A percentile compares a stretch with the other conserved stretches of the same genome.
phyloP scores from a whole-genome alignment of 2,888 invertebrate species.

The Aromia moschata region DNA sequence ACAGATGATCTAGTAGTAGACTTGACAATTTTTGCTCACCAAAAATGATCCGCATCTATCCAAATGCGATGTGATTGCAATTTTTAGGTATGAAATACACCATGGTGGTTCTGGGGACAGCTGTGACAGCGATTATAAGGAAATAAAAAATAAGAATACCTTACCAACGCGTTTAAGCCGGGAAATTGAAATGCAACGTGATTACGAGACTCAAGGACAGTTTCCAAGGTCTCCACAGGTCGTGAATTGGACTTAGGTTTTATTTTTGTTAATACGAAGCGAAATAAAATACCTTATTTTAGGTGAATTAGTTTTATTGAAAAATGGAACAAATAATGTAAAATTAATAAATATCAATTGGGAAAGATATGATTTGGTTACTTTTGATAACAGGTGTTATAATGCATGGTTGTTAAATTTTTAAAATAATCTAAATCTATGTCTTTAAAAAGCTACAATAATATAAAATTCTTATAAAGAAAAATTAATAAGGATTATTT shows the following conservation, averaged over 20 bases:
- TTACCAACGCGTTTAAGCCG: slow-evolving; percentile 46
- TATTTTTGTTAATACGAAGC: background rate
- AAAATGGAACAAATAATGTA: slow-evolving; percentile 14
- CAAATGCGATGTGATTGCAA: too few species aligned
- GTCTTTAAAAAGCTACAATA: slow-evolving; percentile 6
- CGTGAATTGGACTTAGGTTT: background rate
- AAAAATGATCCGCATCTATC: too few species aligned
- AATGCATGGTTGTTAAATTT: slow-evolving; percentile 14
- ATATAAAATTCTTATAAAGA: slow-evolving; percentile 19
- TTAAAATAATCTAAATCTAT: too few species aligned
- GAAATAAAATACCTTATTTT: background rate
- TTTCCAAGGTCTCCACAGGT: too few species aligned
- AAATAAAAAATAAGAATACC: slow-evolving; percentile 41
- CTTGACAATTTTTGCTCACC: background rate
- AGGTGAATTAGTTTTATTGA: slow-evolving; percentile 22
- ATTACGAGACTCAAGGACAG: slow-evolving; percentile 46
- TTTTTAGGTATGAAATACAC: slow-evolving; percentile 42
- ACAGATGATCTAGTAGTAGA: slow-evolving; percentile 55
- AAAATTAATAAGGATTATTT: slow-evolving; percentile 24
- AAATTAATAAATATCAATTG: slow-evolving; percentile 25
- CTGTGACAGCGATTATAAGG: slow-evolving; percentile 38
- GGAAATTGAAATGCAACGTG: slow-evolving; percentile 43
- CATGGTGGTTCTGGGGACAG: slow-evolving; percentile 41
- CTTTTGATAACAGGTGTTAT: slow-evolving; percentile 16
- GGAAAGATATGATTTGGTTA: slow-evolving; percentile 19